Base-by-base conservation (phyloP, 2,797 vertebrate species). In the Scomberomorus guttatus region DNA sequence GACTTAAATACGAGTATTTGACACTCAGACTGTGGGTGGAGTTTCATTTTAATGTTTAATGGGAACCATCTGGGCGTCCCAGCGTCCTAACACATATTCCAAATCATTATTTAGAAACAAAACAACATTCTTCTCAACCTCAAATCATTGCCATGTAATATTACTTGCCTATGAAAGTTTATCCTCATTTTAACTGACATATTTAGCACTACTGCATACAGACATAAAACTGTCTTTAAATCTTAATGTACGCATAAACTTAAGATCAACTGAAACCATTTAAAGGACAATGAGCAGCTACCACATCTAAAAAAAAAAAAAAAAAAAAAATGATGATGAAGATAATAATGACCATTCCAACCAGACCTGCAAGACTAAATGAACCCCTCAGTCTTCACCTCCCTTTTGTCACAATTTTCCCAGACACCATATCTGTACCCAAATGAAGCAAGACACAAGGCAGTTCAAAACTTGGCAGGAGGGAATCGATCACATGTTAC, bases 381-480 rank as follows among this genome's bases (percentile, higher is more conserved):
- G n/a, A 83, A 58, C 42, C 52, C 17, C 55, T 27, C 17, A 20
- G 44, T 32, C 22, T 54, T 70, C 8, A 18, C 9, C 11, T 63
- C 24, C 37, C 27, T 86, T 86, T 78, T 58, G 56, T 79, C 69
- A 76, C 57, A 77, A 59, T 85, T 80, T 80, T 62, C 8, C 42
- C 59, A 13, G 29, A 80, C 56, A 67, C 25, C 13, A 74, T 72
- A 57, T 67, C 18, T 62, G 55, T 46, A 70, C 58, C 73, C 51
- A 81, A 77, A 81, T 80, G 27, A 83, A 80, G 74, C 76, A 52
- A 75, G 80, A 77, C 70, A 69, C 54, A 54, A 29, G 48, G 55
- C 57, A 34, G 75, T 54, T 74, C 10, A 58, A 73, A 68, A 10
- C 63, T 37, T 37, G 62, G 74, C 66, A 60, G 42, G 44, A 65